A percentile compares a stretch with the other conserved stretches of the same genome.
These are phyloP conservation scores for Burhinus oedicnemus DNA, from an alignment of 2,113 vertebrate species.

Conservation along the genomic window DNA sequence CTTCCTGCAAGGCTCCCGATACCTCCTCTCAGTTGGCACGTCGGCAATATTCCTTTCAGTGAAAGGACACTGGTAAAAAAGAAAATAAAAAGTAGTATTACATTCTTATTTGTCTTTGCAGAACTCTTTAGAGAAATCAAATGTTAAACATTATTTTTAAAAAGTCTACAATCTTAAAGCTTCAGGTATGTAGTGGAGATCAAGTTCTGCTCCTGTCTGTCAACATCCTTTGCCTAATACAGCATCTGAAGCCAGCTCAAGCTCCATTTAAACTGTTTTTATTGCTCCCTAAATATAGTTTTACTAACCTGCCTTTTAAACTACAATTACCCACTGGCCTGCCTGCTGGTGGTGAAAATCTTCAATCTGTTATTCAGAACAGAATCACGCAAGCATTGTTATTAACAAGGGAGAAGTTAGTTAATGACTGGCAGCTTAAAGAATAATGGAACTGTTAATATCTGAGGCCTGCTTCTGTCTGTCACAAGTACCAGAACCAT, in stretches of 20 bases:
- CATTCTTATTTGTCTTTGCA: background rate
- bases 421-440: conserved; percentile 31
- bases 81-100: background rate
- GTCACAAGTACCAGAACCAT: background rate
- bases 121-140: background rate
- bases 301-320: background rate
- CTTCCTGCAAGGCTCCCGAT: background rate
- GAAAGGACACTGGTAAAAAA: background rate
- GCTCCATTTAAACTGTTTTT: background rate
- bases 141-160: background rate
- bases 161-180: background rate
- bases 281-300: background rate
- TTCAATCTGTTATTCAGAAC: background rate
- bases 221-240: background rate
- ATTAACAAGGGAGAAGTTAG: conserved; percentile 34
- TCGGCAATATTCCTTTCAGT: background rate
- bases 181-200: background rate
- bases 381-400: background rate
- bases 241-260: background rate
- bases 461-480: background rate
- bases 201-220: background rate
- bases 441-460: conserved; percentile 29
- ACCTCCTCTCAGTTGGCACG: background rate
- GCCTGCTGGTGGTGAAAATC: background rate
- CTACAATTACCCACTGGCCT: background rate